Base-by-base conservation (phyloP, 1,140 invertebrate genomes). In the Ooceraea biroi region DNA sequence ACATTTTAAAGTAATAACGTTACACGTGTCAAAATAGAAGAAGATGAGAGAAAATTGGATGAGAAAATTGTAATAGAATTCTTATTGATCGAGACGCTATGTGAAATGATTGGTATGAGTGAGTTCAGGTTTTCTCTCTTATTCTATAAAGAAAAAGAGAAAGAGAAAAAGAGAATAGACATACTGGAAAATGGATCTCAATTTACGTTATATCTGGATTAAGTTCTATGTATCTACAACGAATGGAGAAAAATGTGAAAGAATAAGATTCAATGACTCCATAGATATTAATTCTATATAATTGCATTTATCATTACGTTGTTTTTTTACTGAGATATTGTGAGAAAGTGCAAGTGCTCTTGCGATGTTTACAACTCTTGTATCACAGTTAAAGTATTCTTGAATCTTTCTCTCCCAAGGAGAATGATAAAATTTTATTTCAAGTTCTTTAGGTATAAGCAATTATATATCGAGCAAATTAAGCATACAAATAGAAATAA, bases 191-290 rank as follows among this genome's bases (percentile, higher is more conserved):
- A 58, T 73, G 36, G 22, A 74, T 74, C 27, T 74, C 10, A 46
- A 74, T 74, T 73, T 74, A 74, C 52, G 41, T 74, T 71, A 71
- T 55, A 71, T 74, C 41, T 27, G 25, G 41, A 17, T 60, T 74
- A 74, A 60, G 60, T 74, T 74, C 41, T 60, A 46, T 27, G 55
- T 60, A 74, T 46, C 36, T 74, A 74, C 55, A 60, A 73, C 41
- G 46, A 17, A 74, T 19, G 22, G 36, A 58, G 71, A 73, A 58
- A 46, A 74, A 74, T 48, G 30, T 73, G 22, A 60, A 60, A 44
- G 36, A 73, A 60, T 60, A 74, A 74, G 55, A 12, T 60, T 60
- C 3, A 60, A 74, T 44, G 4, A 17, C 22, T 60, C 17, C 25
- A 36, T 44, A 22, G 19, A 60, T 44, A 60, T 74, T 74, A 58